Evolutionary conservation across 2,797 vertebrate genomes (phyloP).

Genomic region (Calcarius lapponicus): DNA sequence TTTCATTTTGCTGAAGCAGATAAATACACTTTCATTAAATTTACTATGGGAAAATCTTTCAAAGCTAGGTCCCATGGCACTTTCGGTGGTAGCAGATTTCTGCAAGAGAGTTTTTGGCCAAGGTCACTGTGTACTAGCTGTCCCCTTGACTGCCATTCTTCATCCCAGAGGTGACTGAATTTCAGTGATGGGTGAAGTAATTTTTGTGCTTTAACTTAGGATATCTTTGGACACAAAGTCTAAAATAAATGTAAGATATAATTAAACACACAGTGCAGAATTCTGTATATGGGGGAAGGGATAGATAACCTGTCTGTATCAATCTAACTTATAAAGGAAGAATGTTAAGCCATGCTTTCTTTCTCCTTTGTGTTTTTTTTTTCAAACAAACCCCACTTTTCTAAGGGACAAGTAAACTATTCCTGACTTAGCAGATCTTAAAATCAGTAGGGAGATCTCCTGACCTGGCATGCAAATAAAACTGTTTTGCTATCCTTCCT

Average conservation of each 20-base stretch:
- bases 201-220: conserved; percentile 34
- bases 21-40: conserved; percentile 51
- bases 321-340: not conserved
- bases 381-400: not conserved
- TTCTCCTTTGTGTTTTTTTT: not conserved
- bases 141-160: conserved; percentile 47
- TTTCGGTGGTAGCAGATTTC: conserved; percentile 53
- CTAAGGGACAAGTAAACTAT: not conserved
- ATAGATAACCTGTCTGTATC: not conserved
- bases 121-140: conserved; percentile 32
- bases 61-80: conserved; percentile 40
- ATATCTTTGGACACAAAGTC: not conserved
- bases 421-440: not conserved
- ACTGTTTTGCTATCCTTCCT: not conserved
- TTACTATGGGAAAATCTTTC: conserved; percentile 63
- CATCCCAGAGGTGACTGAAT: conserved; percentile 46
- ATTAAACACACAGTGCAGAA: conserved; percentile 6
- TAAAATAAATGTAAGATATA: conserved; percentile 22
- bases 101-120: conserved; percentile 60
- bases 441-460: not conserved
- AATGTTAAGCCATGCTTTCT: not conserved
- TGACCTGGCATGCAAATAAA: not conserved
- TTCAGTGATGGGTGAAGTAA: conserved; percentile 40
- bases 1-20: conserved; percentile 61
- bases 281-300: not conserved